Percentiles rank a stretch among this genome's conserved stretches.
phyloP scores from a whole-genome alignment of 2,888 invertebrate species.

The Nomada ruficornis region DNA sequence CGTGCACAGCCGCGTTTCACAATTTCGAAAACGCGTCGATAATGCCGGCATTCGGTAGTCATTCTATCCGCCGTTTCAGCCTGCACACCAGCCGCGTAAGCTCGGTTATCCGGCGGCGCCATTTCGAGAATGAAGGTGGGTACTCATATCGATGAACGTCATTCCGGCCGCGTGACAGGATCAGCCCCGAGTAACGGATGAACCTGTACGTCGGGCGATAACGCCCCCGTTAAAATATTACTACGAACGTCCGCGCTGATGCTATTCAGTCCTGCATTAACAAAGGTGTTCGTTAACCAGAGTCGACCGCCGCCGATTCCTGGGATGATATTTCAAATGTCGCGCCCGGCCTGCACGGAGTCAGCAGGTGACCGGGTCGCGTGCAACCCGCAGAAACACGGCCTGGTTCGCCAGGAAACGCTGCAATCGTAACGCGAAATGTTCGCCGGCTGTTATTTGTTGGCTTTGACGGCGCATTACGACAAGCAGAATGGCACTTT shows the following conservation, averaged over 20 bases:
- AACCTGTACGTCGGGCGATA: slow-evolving; percentile 67
- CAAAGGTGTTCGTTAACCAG: slow-evolving; percentile 26
- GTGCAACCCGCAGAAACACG: not conserved
- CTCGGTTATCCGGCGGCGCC: slow-evolving; percentile 54
- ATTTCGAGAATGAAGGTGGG: slow-evolving; percentile 59
- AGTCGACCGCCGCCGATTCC: slow-evolving; percentile 9
- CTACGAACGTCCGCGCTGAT: slow-evolving; percentile 53
- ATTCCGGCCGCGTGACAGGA: slow-evolving; percentile 66
- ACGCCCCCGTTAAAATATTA: slow-evolving; percentile 69
- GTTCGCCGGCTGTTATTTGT: slow-evolving; percentile 20
- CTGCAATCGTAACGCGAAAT: not conserved
- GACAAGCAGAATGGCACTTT: not conserved
- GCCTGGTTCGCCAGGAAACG: slow-evolving; percentile 1
- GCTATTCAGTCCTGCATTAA: slow-evolving; percentile 44
- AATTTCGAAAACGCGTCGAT: slow-evolving; percentile 55
- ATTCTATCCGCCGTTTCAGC: slow-evolving; percentile 45
- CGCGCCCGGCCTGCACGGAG: slow-evolving; percentile 2
- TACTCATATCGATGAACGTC: slow-evolving; percentile 67
- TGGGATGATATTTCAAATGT: slow-evolving; percentile 47
- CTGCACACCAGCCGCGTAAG: slow-evolving; percentile 36
- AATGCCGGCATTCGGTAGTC: slow-evolving; percentile 51
- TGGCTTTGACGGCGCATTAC: slow-evolving; percentile 1
- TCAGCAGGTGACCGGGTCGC: slow-evolving; percentile 4
- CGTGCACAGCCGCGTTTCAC: slow-evolving; percentile 37
- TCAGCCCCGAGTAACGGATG: slow-evolving; percentile 67